Percentiles rank a stretch among this genome's conserved stretches.
Conservation (phyloP, 92 coral and sea anemone genomes). For the Palythoa grandiflora region DNA sequence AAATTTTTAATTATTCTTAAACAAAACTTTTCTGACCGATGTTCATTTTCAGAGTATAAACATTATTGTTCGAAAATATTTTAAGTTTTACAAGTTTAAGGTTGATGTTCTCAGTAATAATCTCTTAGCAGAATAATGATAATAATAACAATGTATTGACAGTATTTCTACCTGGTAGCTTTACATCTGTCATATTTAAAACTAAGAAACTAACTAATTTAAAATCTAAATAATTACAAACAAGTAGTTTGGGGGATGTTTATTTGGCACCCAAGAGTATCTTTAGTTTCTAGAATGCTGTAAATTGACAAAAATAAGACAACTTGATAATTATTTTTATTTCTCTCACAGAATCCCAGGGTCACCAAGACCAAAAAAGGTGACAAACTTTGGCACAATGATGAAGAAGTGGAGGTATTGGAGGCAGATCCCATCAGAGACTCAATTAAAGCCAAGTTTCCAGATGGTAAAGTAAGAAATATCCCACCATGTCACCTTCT, state of each 20-base stretch:
- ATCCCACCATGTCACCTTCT: conserved; percentile 8
- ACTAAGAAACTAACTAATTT: neutral
- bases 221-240: neutral
- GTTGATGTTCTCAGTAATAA: conserved; percentile 20
- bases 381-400: conserved; percentile 6
- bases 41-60: conserved; percentile 17
- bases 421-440: conserved; percentile 29
- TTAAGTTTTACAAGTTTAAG: neutral
- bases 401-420: conserved; percentile 19
- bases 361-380: conserved; percentile 15
- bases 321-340: neutral
- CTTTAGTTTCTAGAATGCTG: neutral
- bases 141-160: no score
- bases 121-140: neutral
- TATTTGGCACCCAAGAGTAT: no score
- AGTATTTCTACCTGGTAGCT: neutral
- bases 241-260: neutral
- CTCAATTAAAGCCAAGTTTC: neutral
- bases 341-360: conserved; percentile 23
- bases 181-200: neutral
- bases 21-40: conserved; percentile 5
- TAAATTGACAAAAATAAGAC: neutral
- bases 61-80: conserved; percentile 5
- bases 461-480: conserved; percentile 17
- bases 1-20: neutral